A percentile compares a stretch with the other conserved stretches of the same genome.
These are phyloP conservation scores for Nycticebus coucang DNA, from an alignment of 2,113 vertebrate species.

Conservation along the genomic window DNA sequence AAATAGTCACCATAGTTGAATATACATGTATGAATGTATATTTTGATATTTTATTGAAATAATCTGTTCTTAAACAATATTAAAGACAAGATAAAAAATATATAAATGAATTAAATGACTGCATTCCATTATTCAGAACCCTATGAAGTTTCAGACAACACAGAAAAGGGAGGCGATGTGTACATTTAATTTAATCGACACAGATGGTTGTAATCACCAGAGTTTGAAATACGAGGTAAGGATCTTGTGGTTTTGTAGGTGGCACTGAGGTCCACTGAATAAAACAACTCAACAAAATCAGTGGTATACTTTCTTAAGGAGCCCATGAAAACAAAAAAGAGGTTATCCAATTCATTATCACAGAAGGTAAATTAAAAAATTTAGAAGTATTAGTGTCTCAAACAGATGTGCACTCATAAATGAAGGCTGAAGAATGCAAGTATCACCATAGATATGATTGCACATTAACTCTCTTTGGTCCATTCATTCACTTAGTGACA, in stretches of 20 bases:
- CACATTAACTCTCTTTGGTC: slow-evolving; percentile 42
- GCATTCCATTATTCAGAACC: neutral
- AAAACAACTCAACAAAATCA: neutral
- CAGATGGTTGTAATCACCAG: neutral
- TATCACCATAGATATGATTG: slow-evolving; percentile 39
- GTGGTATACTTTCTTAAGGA: neutral
- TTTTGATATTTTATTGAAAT: neutral
- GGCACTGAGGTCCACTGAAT: neutral
- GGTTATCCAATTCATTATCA: neutral
- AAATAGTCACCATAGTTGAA: neutral
- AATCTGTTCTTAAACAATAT: neutral
- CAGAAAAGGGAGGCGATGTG: neutral
- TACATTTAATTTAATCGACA: neutral
- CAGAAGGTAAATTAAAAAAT: slow-evolving; percentile 25
- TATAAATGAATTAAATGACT: neutral
- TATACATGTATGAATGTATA: neutral
- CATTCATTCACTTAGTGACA: slow-evolving; percentile 48
- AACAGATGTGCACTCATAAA: neutral
- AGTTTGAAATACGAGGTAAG: neutral
- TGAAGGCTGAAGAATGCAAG: slow-evolving; percentile 58
- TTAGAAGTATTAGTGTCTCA: neutral
- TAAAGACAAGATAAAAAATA: neutral
- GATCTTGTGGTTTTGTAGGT: neutral
- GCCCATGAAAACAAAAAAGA: slow-evolving; percentile 24
- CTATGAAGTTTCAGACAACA: neutral